These are phyloP conservation scores for Campylomormyrus numenius DNA, from an alignment of 2,113 vertebrate species.

Conservation along the genomic window DNA sequence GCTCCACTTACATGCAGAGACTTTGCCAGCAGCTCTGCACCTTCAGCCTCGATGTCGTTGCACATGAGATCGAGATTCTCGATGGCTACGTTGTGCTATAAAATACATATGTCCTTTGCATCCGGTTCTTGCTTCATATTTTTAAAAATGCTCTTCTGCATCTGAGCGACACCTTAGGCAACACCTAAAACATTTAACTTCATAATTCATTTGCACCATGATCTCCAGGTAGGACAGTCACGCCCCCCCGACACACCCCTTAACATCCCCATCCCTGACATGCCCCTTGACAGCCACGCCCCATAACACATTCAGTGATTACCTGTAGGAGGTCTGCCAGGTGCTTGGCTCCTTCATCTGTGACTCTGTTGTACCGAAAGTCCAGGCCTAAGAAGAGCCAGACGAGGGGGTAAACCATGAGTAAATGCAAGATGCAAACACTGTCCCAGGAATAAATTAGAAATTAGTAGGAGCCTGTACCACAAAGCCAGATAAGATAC, in stretches of 20 bases:
- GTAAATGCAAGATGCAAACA: not conserved
- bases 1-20: conserved; percentile 67
- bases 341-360: conserved; percentile 61
- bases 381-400: conserved; percentile 66
- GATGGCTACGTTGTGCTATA: conserved; percentile 56
- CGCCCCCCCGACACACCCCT: not conserved
- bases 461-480: not conserved
- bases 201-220: not conserved
- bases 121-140: not conserved
- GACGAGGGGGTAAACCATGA: not conserved
- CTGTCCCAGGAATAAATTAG: not conserved
- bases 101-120: not conserved
- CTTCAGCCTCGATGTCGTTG: conserved; percentile 69
- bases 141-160: not conserved
- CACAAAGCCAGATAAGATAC: not conserved
- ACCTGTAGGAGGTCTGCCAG: conserved; percentile 68
- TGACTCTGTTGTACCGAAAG: conserved; percentile 67
- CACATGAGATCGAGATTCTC: conserved; percentile 75
- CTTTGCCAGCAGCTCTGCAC: conserved; percentile 69
- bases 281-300: too few species aligned
- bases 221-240: not conserved
- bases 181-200: not conserved
- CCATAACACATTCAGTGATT: conserved; percentile 19
- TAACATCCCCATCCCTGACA: not conserved
- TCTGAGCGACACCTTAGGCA: not conserved